Percentiles rank a stretch among this genome's conserved stretches.
Conservation (phyloP, 2,797 vertebrate genomes). For the Melanotaenia boesemani region DNA sequence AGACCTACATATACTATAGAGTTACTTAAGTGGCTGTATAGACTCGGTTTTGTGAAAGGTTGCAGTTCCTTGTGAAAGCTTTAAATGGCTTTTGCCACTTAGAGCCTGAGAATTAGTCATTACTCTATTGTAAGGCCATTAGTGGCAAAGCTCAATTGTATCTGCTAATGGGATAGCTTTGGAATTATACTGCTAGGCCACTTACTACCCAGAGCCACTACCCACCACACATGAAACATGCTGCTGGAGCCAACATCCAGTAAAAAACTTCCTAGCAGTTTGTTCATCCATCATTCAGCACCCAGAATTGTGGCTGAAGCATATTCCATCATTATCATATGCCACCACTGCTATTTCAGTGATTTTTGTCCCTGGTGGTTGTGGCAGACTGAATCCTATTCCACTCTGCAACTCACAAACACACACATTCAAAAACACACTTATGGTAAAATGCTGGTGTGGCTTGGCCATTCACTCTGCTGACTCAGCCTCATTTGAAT, state of each 20-base stretch:
- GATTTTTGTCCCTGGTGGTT: constrained; percentile 40
- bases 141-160: constrained; percentile 52
- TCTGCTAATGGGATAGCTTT: constrained; percentile 66
- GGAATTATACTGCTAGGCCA: constrained; percentile 64
- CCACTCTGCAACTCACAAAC: background rate
- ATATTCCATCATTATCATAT: constrained; percentile 41
- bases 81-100: constrained; percentile 61
- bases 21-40: constrained; percentile 27
- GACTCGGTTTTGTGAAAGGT: constrained; percentile 47
- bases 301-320: constrained; percentile 18
- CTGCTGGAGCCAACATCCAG: constrained; percentile 6
- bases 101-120: constrained; percentile 43
- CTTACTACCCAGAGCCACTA: constrained; percentile 41
- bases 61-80: constrained; percentile 45
- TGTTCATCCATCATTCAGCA: constrained; percentile 6
- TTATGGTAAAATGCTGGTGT: constrained; percentile 71
- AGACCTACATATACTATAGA: constrained; percentile 21
- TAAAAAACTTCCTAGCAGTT: constrained; percentile 7
- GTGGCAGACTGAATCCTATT: constrained; percentile 29
- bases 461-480: constrained; percentile 64
- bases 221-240: constrained; percentile 23
- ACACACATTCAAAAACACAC: constrained; percentile 40
- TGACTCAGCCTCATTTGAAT: constrained; percentile 79
- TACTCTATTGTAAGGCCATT: constrained; percentile 67
- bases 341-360: constrained; percentile 49